These are phyloP conservation scores for Alectoris magna DNA, from an alignment of 2,797 vertebrate genomes.

Conservation along the genomic window DNA sequence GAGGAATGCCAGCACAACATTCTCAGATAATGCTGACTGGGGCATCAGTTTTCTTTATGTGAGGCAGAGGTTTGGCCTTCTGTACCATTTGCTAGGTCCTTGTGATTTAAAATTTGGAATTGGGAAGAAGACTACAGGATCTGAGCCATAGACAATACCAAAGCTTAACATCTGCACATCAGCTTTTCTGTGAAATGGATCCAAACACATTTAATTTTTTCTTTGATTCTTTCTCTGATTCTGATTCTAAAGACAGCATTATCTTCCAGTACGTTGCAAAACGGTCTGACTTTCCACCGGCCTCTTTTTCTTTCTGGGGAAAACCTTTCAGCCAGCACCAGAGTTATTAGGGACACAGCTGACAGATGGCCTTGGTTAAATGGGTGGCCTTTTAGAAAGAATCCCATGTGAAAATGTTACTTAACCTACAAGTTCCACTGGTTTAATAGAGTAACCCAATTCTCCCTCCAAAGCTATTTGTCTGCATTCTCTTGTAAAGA, in stretches of 20 bases:
- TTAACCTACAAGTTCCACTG: conserved; percentile 72
- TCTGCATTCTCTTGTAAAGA: conserved; percentile 66
- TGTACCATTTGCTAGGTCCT: background rate
- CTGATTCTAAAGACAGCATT: conserved; percentile 31
- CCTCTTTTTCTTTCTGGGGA: conserved; percentile 56
- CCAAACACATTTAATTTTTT: conserved; percentile 42
- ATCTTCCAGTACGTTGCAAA: conserved; percentile 28
- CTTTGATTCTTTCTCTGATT: background rate
- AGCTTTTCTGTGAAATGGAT: conserved; percentile 25
- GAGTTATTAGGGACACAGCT: conserved; percentile 35
- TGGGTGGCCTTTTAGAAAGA: conserved; percentile 66
- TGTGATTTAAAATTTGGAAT: background rate
- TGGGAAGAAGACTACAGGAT: background rate
- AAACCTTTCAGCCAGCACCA: conserved; percentile 34
- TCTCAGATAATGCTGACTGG: background rate
- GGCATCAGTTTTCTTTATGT: background rate
- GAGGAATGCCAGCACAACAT: background rate
- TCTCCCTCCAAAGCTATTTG: conserved; percentile 69
- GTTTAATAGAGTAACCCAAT: conserved; percentile 58
- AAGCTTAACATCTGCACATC: conserved; percentile 36
- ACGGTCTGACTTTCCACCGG: conserved; percentile 21
- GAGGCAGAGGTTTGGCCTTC: background rate
- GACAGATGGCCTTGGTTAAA: conserved; percentile 65
- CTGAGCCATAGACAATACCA: background rate
- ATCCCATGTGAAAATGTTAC: conserved; percentile 72